Percentiles rank a stretch among this genome's conserved stretches.
Conservation (phyloP, 2,797 vertebrate genomes). For the Hydrocynus forskahlii region DNA sequence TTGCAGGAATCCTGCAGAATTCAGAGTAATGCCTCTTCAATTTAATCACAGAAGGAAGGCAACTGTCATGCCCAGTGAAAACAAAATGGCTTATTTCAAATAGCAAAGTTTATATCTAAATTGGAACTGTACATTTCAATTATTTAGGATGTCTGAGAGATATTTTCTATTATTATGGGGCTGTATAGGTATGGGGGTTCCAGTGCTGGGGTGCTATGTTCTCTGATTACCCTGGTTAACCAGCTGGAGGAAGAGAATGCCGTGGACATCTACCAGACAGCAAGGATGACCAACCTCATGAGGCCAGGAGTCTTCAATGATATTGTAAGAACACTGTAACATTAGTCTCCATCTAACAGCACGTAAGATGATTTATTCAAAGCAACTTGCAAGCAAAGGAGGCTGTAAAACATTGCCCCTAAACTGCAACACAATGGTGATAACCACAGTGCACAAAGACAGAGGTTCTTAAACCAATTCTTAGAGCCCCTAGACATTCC, state of each 20-base stretch:
- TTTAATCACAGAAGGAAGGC: not conserved
- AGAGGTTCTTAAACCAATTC: no score
- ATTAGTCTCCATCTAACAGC: not conserved
- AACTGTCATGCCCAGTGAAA: not conserved
- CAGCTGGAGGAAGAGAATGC: slow-evolving; percentile 91
- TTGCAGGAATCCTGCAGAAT: not conserved
- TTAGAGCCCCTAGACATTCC: no score
- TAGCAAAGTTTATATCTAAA: not conserved
- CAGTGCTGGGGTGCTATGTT: slow-evolving; percentile 92
- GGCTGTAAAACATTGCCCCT: not conserved
- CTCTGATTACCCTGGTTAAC: slow-evolving; percentile 86
- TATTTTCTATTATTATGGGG: not conserved
- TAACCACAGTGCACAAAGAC: no score
- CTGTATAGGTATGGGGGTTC: slow-evolving; percentile 86
- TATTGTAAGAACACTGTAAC: slow-evolving; percentile 80
- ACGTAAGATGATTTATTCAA: not conserved
- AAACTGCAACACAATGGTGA: no score
- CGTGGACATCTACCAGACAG: slow-evolving; percentile 90
- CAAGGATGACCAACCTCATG: slow-evolving; percentile 96
- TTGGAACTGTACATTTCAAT: not conserved
- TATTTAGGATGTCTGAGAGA: not conserved
- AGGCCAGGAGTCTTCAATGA: slow-evolving; percentile 94
- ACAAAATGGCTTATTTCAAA: not conserved
- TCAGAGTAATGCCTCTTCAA: not conserved
- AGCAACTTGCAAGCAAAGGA: not conserved